phyloP scores from a whole-genome alignment of 92 coral and sea anemone species.

The Epizoanthus fatuus region DNA sequence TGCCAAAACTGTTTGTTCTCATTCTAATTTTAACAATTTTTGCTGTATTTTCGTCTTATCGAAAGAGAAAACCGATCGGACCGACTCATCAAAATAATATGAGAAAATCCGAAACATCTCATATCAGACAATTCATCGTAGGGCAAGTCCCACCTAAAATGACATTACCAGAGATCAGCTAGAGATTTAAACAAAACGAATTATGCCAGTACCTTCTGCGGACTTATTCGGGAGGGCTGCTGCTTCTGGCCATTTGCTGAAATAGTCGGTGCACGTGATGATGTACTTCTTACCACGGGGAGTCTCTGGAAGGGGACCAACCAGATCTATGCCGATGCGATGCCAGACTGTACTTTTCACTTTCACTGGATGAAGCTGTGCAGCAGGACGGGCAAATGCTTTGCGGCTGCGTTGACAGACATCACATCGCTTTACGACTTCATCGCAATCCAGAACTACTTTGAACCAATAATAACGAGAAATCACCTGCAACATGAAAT shows the following conservation, averaged over 20 bases:
- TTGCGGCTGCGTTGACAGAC: slow-evolving; percentile 64
- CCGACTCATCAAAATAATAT: no score
- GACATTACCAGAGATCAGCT: no score
- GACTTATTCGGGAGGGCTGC: slow-evolving; percentile 39
- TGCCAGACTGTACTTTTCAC: slow-evolving; percentile 66
- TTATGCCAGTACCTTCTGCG: slow-evolving; percentile 33
- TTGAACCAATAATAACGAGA: slow-evolving; percentile 55
- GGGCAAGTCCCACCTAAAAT: no score
- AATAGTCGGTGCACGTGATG: slow-evolving; percentile 58
- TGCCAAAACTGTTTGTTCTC: no score
- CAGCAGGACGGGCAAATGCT: slow-evolving; percentile 37
- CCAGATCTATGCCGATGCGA: slow-evolving; percentile 64
- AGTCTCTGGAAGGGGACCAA: slow-evolving; percentile 68
- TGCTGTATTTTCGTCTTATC: no score
- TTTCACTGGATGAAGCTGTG: slow-evolving; percentile 60
- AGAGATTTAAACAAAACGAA: no score
- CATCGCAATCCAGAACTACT: slow-evolving; percentile 52
- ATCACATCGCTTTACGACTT: slow-evolving; percentile 48
- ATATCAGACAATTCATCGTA: no score
- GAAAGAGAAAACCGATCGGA: no score
- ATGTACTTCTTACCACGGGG: slow-evolving; percentile 51
- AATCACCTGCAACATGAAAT: slow-evolving; percentile 42
- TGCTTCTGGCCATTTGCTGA: slow-evolving; percentile 65
- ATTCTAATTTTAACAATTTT: no score
- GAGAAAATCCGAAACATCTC: no score